Evolutionary conservation across 2,888 invertebrate genomes (phyloP).

Genomic region (Ectropis crepuscularia): DNA sequence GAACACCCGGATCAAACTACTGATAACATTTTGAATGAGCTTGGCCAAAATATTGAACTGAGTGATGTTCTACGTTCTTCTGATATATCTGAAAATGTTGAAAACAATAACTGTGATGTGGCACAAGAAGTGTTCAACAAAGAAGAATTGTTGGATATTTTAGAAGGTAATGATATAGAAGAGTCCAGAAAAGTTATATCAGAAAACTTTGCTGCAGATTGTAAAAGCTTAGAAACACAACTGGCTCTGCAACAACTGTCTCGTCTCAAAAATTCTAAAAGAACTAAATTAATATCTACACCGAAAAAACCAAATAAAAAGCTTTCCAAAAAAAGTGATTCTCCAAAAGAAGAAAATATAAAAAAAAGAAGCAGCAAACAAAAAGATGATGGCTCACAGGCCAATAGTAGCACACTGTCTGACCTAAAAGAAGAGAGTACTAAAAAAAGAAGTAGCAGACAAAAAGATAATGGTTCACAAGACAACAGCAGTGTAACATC

Average conservation of each 20-base stretch:
- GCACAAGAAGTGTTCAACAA: constrained; percentile 76
- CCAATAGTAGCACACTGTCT: constrained; percentile 13
- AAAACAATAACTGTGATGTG: constrained; percentile 69
- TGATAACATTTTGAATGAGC: constrained; percentile 66
- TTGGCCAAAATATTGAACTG: constrained; percentile 72
- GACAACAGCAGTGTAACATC: constrained; percentile 1
- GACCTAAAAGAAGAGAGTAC: constrained; percentile 54
- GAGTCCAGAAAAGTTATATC: constrained; percentile 42
- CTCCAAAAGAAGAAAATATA: constrained; percentile 42
- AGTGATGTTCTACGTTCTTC: constrained; percentile 73
- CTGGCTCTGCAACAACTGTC: constrained; percentile 72
- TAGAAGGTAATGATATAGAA: constrained; percentile 73
- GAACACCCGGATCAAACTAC: constrained; percentile 45
- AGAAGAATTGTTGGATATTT: constrained; percentile 75
- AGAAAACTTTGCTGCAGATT: constrained; percentile 43
- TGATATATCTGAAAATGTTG: constrained; percentile 62
- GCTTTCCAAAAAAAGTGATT: constrained; percentile 28
- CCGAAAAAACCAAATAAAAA: constrained; percentile 37
- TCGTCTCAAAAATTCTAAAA: constrained; percentile 53
- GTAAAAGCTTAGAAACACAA: constrained; percentile 62
- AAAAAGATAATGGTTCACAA: constrained; percentile 8
- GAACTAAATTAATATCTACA: constrained; percentile 13
- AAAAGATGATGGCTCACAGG: constrained; percentile 20
- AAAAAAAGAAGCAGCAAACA: constrained; percentile 38
- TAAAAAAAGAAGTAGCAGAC: constrained; percentile 32